Evolutionary conservation across 2,797 vertebrate genomes (phyloP).

Genomic region (Crypturellus tataupa): DNA sequence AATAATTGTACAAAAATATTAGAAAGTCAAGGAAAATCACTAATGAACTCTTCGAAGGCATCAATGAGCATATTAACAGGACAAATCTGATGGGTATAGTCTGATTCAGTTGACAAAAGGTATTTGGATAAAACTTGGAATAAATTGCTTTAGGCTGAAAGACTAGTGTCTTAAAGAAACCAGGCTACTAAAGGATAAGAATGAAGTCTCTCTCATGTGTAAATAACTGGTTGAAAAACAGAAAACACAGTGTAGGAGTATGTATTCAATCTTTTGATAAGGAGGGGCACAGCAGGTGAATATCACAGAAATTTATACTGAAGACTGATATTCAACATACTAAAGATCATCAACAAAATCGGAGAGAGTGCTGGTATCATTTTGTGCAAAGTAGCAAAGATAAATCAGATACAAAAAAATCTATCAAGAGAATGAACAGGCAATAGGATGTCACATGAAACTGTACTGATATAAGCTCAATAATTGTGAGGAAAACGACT

Average conservation of each 20-base stretch:
- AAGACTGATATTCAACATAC: neutral
- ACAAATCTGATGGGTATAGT: neutral
- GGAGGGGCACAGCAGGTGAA: neutral
- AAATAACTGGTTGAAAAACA: neutral
- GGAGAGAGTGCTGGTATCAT: neutral
- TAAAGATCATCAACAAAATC: neutral
- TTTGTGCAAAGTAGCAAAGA: neutral
- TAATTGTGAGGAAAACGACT: neutral
- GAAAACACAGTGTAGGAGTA: neutral
- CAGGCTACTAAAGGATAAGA: neutral
- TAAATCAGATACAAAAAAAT: neutral
- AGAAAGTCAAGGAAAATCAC: neutral
- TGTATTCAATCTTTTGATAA: neutral
- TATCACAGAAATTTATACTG: neutral
- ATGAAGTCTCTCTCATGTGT: neutral
- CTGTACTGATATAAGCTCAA: neutral
- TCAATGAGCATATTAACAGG: neutral
- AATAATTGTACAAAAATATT: neutral
- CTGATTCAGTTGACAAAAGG: neutral
- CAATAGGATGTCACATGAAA: neutral
- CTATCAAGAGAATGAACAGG: neutral
- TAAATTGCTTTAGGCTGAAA: neutral
- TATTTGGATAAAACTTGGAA: neutral
- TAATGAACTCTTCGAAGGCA: neutral
- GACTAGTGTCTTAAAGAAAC: neutral